Percentiles rank a stretch among this genome's conserved stretches.
phyloP scores from a whole-genome alignment of 2,888 invertebrate genomes.

The Nysson spinosus region DNA sequence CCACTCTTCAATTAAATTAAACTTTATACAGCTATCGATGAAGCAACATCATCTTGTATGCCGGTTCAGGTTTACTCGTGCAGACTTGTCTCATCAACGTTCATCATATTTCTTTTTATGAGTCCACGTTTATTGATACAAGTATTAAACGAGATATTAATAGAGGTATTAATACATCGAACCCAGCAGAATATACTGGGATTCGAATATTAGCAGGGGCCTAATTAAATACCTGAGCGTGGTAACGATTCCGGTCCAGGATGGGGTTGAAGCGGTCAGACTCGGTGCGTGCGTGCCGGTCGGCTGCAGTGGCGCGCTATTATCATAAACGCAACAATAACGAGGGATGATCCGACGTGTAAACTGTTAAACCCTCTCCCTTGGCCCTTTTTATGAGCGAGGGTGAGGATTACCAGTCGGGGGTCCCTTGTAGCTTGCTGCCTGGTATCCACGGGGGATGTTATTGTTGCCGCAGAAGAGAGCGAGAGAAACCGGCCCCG shows the following conservation, averaged over 20 bases:
- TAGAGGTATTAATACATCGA: conserved; percentile 14
- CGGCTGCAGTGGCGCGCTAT: conserved; percentile 58
- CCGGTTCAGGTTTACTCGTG: no score
- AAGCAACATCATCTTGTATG: no score
- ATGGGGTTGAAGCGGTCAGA: conserved; percentile 48
- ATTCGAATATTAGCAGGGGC: background rate
- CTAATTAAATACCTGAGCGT: conserved; percentile 51
- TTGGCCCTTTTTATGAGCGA: conserved; percentile 55
- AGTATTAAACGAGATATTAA: background rate
- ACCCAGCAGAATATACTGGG: background rate
- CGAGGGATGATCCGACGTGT: conserved; percentile 77
- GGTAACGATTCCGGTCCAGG: conserved; percentile 30
- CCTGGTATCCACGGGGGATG: conserved; percentile 70
- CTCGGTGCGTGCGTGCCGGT: conserved; percentile 37
- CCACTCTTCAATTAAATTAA: conserved; percentile 26
- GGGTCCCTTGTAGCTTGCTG: conserved; percentile 33
- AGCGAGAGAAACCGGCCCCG: conserved; percentile 39
- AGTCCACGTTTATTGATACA: background rate
- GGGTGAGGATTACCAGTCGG: conserved; percentile 71
- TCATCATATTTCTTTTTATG: no score
- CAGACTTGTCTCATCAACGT: no score
- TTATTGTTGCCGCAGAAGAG: conserved; percentile 71
- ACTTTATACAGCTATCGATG: no score
- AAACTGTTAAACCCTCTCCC: conserved; percentile 70
- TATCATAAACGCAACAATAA: conserved; percentile 78